Conservation (phyloP, 2,797 vertebrate genomes). For the Monodelphis domestica region DNA sequence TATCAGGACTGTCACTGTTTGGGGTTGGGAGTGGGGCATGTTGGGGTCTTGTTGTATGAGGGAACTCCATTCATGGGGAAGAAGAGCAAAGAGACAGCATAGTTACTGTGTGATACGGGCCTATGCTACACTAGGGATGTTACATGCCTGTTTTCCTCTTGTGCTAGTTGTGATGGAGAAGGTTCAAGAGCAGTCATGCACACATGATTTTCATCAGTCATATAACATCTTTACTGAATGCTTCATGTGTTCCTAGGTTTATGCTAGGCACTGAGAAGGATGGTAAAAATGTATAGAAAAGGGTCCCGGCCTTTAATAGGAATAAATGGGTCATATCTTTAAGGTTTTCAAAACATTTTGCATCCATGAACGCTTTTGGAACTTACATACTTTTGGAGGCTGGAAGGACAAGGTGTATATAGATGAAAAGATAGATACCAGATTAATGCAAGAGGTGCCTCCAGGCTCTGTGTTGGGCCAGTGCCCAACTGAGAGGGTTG, state of each 20-base stretch:
- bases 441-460: not conserved
- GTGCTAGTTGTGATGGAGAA: not conserved
- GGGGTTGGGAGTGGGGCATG: constrained; percentile 51
- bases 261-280: not conserved
- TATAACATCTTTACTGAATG: not conserved
- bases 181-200: not conserved
- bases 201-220: no score
- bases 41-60: constrained; percentile 42
- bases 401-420: not conserved
- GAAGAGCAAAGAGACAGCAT: not conserved
- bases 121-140: not conserved
- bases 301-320: not conserved
- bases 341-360: not conserved
- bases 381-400: not conserved
- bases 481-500: not conserved
- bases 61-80: not conserved
- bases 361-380: not conserved
- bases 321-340: not conserved
- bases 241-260: not conserved
- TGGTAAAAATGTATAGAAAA: not conserved
- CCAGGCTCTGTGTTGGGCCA: not conserved
- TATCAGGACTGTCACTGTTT: constrained; percentile 83
- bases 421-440: not conserved
- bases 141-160: not conserved
- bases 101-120: constrained; percentile 25